Evolutionary conservation across 2,113 vertebrate species (phyloP).

Genomic region (Dromiciops gliroides): DNA sequence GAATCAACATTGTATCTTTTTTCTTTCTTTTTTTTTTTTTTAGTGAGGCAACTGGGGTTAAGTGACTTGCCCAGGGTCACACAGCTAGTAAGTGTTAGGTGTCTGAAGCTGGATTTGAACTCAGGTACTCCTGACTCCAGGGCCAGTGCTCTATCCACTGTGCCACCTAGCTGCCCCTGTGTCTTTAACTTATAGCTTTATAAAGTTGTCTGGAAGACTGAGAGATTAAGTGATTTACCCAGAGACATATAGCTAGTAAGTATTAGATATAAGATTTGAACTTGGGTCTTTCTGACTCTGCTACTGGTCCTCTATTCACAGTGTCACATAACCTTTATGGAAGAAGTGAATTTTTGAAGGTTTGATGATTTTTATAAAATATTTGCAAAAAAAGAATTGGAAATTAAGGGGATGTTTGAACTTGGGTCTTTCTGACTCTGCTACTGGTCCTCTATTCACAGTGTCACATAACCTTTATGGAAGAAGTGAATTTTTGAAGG

Average conservation of each 20-base stretch:
- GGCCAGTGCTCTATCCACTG: too few relatives aligned
- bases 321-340: background rate
- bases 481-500: background rate
- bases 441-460: background rate
- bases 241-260: background rate
- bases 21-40: too few relatives aligned
- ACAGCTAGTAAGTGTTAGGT: too few relatives aligned
- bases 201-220: background rate
- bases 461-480: background rate
- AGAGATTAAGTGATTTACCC: background rate
- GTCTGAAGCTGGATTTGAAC: too few relatives aligned
- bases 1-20: background rate
- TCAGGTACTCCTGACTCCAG: too few relatives aligned
- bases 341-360: background rate
- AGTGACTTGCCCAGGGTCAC: too few relatives aligned
- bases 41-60: too few relatives aligned
- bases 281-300: background rate
- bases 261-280: background rate
- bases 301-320: background rate
- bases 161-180: too few relatives aligned
- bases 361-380: background rate
- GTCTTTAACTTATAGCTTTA: background rate
- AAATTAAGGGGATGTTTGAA: background rate
- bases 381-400: slow-evolving; percentile 7
- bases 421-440: background rate